Percentiles rank a stretch among this genome's conserved stretches.
These are phyloP conservation scores for Cynopterus sphinx DNA, from an alignment of 2,797 vertebrate species.

Conservation along the genomic window DNA sequence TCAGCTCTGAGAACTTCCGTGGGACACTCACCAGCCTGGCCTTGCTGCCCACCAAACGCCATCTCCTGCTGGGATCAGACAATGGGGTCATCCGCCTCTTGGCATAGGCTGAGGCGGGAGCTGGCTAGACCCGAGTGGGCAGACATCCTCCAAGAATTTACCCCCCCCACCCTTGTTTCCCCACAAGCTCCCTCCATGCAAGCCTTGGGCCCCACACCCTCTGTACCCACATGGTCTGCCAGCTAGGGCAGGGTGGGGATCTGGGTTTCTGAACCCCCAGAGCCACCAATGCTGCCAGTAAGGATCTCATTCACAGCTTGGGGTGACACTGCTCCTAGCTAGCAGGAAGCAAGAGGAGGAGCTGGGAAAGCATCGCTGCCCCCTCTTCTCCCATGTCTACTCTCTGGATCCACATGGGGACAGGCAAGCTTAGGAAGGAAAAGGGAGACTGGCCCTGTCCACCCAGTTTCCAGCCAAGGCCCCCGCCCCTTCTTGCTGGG, in stretches of 20 bases:
- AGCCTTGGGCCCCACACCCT: conserved; percentile 51
- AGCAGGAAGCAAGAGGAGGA: neutral
- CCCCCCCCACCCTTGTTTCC: neutral
- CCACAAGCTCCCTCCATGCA: conserved; percentile 52
- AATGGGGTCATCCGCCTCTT: conserved; percentile 94
- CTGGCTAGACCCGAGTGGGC: neutral
- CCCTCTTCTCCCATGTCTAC: neutral
- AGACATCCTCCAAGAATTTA: neutral
- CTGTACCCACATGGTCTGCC: conserved; percentile 74
- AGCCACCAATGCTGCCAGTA: neutral
- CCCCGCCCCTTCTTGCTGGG: neutral
- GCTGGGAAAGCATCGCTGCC: neutral
- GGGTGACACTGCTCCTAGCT: neutral
- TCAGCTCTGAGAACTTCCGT: conserved; percentile 98
- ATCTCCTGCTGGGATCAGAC: conserved; percentile 96
- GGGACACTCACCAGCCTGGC: conserved; percentile 97
- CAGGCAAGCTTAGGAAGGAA: neutral
- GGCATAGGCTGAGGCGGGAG: conserved; percentile 85
- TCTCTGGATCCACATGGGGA: neutral
- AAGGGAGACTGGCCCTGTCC: neutral
- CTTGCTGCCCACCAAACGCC: conserved; percentile 95
- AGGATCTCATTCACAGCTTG: neutral
- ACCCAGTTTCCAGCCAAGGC: neutral
- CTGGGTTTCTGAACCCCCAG: neutral
- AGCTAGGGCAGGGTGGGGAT: conserved; percentile 6